A percentile compares a stretch with the other conserved stretches of the same genome.
These are phyloP conservation scores for Aporophyla nigra DNA, from an alignment of 2,888 invertebrate genomes.

Conservation along the genomic window DNA sequence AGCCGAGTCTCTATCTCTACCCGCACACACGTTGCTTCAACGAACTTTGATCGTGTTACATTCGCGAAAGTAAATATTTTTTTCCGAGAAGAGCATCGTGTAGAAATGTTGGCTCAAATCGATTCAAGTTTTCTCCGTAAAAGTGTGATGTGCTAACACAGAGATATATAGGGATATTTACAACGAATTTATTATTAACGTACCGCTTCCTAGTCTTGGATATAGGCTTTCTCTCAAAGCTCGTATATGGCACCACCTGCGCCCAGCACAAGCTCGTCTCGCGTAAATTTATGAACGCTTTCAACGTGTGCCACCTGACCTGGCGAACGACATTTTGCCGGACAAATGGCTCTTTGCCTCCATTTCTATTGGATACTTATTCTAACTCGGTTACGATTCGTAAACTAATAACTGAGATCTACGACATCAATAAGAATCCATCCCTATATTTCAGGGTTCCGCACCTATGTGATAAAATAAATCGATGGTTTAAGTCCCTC, in stretches of 20 bases:
- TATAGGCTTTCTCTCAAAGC: constrained; percentile 76
- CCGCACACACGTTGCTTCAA: constrained; percentile 79
- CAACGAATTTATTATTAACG: constrained; percentile 69
- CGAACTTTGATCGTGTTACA: constrained; percentile 80
- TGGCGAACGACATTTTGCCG: constrained; percentile 84
- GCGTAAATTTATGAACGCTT: constrained; percentile 89
- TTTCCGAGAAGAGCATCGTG: constrained; percentile 52
- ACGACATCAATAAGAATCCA: constrained; percentile 6
- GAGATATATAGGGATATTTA: constrained; percentile 55
- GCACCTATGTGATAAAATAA: background rate
- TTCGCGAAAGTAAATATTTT: constrained; percentile 72
- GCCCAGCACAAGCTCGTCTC: constrained; percentile 82
- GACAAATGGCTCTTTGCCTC: constrained; percentile 85
- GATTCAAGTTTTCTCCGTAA: constrained; percentile 42
- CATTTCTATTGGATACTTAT: constrained; percentile 84
- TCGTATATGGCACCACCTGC: constrained; percentile 84
- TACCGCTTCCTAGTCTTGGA: constrained; percentile 73
- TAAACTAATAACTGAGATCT: constrained; percentile 42
- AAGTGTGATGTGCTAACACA: constrained; percentile 44
- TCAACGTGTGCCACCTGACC: constrained; percentile 90
- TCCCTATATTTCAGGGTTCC: constrained; percentile 6
- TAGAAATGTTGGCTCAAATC: constrained; percentile 43
- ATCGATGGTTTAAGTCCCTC: background rate
- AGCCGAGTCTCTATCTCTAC: constrained; percentile 81
- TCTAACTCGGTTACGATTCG: constrained; percentile 64